phyloP scores from a whole-genome alignment of 2,797 vertebrate species.

The Okamejei kenojei region DNA sequence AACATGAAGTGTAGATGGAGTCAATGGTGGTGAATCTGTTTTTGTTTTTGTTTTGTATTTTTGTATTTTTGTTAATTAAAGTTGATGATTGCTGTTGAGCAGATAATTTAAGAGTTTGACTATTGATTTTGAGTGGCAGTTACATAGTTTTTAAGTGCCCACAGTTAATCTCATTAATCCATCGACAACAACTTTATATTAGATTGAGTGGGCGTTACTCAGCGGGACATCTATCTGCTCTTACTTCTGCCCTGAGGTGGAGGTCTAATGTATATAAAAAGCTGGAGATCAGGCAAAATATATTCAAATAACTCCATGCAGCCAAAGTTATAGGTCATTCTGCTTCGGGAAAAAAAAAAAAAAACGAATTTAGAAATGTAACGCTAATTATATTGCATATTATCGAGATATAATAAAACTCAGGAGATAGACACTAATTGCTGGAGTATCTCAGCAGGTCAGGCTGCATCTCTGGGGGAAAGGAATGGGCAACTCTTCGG shows the following conservation, averaged over 20 bases:
- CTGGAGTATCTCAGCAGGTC: too few species aligned
- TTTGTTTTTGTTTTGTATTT: neutral
- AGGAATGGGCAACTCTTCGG: too few species aligned
- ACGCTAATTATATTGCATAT: neutral
- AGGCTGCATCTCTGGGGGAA: too few species aligned
- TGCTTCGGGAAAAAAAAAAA: neutral
- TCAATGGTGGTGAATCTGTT: too few species aligned
- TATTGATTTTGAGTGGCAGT: conserved; percentile 28
- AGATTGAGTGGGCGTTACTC: conserved; percentile 1
- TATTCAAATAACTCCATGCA: neutral
- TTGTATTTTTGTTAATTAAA: neutral
- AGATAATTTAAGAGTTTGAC: neutral
- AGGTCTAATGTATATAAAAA: neutral
- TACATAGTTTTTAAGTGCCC: neutral
- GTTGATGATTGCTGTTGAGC: neutral
- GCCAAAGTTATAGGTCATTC: neutral
- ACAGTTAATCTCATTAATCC: conserved; percentile 2
- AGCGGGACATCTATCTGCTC: too few species aligned
- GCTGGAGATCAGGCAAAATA: neutral
- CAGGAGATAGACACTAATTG: neutral
- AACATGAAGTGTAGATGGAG: too few species aligned
- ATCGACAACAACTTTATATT: too few species aligned
- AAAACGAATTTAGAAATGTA: neutral
- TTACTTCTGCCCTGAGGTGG: neutral
- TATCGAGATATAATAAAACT: neutral